These are phyloP conservation scores for Conistra vaccinii DNA, from an alignment of 2,888 invertebrate genomes.

Conservation along the genomic window DNA sequence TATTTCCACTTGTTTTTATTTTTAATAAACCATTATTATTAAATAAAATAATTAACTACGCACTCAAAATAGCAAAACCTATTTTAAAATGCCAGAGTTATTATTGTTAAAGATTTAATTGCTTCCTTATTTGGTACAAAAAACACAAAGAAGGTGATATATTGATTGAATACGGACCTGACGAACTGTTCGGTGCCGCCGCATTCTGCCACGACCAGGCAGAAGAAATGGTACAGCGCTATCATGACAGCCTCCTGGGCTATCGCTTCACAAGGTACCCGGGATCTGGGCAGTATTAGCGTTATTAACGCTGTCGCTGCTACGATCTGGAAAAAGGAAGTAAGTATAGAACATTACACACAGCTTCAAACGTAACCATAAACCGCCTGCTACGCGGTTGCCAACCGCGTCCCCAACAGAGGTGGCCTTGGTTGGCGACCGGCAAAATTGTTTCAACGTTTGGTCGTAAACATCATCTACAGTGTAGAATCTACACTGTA, in stretches of 20 bases:
- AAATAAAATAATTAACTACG: conserved; percentile 35
- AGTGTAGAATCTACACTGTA: too few relatives aligned
- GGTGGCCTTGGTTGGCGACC: too few relatives aligned
- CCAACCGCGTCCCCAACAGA: too few relatives aligned
- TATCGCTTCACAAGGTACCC: conserved; percentile 92
- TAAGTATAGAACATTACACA: background rate
- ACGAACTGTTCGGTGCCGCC: conserved; percentile 91
- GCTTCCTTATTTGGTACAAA: conserved; percentile 57
- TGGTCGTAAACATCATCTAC: too few relatives aligned
- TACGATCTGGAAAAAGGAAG: conserved; percentile 88
- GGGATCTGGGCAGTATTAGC: conserved; percentile 91
- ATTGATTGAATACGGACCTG: conserved; percentile 74
- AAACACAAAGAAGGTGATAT: conserved; percentile 36
- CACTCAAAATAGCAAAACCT: conserved; percentile 36
- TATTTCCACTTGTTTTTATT: conserved; percentile 5
- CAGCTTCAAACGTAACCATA: background rate
- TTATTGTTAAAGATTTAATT: conserved; percentile 58
- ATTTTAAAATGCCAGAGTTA: conserved; percentile 51
- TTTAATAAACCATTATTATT: conserved; percentile 8
- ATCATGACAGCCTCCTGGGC: conserved; percentile 93
- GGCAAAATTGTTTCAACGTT: too few relatives aligned
- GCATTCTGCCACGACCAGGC: conserved; percentile 92
- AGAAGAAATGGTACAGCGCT: conserved; percentile 93
- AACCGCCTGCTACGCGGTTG: too few relatives aligned
- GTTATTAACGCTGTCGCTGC: conserved; percentile 90